Conservation (phyloP, 2,797 vertebrate genomes). For the Heliangelus exortis region DNA sequence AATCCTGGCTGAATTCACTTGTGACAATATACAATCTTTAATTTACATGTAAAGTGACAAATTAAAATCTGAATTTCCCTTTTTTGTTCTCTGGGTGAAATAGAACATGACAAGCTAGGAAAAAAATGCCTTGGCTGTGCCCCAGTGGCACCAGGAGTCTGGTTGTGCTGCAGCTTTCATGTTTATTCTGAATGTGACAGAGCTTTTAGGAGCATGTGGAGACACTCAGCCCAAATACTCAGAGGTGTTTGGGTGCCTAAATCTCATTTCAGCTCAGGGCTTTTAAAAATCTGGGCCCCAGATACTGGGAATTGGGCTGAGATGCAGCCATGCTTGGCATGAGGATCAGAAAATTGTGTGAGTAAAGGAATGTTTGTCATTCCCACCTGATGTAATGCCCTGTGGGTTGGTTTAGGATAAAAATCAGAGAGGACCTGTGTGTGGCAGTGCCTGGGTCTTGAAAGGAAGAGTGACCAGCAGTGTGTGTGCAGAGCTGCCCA, state of each 20-base stretch:
- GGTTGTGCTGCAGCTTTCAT: neutral
- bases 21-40: constrained; percentile 34
- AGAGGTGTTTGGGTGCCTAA: neutral
- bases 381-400: neutral
- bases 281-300: neutral
- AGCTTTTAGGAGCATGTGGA: neutral
- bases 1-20: constrained; percentile 37
- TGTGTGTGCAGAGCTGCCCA: neutral
- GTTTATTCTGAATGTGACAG: neutral
- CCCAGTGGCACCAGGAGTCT: neutral
- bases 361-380: neutral
- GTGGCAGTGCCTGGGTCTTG: neutral
- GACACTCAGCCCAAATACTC: neutral
- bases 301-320: neutral
- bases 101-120: neutral
- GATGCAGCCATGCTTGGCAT: neutral
- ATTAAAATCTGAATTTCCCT: constrained; percentile 32
- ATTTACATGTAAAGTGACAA: constrained; percentile 51
- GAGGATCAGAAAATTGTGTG: neutral
- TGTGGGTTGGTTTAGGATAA: neutral
- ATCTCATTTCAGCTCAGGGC: neutral
- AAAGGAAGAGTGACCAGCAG: neutral
- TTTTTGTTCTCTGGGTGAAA: constrained; percentile 6
- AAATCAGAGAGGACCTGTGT: neutral
- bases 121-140: neutral